A percentile compares a stretch with the other conserved stretches of the same genome.
Evolutionary conservation across 2,113 vertebrate species (phyloP).

Genomic region (Rhegmatorhina hoffmannsi): DNA sequence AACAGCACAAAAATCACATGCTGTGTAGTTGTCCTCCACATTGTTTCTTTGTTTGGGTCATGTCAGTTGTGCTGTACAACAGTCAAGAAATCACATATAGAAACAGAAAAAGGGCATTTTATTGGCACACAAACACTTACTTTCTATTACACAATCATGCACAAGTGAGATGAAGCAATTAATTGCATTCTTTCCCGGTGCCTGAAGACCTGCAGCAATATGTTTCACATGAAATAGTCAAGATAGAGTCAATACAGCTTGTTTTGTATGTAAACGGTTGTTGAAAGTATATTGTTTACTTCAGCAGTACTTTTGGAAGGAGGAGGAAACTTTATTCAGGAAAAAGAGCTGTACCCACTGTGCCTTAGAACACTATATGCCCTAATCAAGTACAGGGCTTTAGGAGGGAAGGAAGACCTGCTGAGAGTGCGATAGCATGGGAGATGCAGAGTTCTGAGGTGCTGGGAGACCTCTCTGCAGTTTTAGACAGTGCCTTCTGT

Average conservation of each 20-base stretch:
- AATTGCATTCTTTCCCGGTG: neutral
- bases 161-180: neutral
- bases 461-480: neutral
- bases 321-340: neutral
- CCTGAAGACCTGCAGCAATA: neutral
- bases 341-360: neutral
- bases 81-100: neutral
- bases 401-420: neutral
- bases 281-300: conserved; percentile 25
- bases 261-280: neutral
- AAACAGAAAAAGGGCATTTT: neutral
- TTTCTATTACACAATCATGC: neutral
- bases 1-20: neutral
- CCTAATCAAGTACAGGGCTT: neutral
- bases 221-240: neutral
- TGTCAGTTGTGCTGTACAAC: neutral
- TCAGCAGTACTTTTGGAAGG: neutral
- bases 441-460: neutral
- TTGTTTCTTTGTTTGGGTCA: neutral
- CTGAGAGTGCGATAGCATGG: neutral
- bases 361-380: neutral
- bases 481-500: neutral
- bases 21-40: neutral
- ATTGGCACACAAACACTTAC: neutral
- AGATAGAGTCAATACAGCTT: neutral